Evolutionary conservation across 2,113 vertebrate genomes (phyloP).

Genomic region (Rhinopithecus roxellana): DNA sequence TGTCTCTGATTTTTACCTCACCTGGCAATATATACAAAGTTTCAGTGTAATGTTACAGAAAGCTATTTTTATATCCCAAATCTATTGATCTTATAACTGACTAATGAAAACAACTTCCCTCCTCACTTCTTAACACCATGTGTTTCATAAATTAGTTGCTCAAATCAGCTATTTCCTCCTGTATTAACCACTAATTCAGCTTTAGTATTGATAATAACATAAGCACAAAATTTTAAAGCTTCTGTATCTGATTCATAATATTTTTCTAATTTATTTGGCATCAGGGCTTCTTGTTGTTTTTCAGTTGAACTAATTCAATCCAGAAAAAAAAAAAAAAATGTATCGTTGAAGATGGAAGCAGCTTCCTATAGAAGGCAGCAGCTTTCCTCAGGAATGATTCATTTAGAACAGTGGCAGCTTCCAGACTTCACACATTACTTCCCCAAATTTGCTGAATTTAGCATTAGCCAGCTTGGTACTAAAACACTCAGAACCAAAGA

Average conservation of each 20-base stretch:
- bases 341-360: constrained; percentile 54
- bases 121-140: background rate
- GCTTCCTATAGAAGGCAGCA: constrained; percentile 57
- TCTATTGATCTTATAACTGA: background rate
- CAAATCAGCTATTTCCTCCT: background rate
- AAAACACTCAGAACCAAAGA: constrained; percentile 67
- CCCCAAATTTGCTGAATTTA: constrained; percentile 63
- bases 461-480: constrained; percentile 65
- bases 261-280: constrained; percentile 55
- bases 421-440: constrained; percentile 69
- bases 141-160: background rate
- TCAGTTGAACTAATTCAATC: constrained; percentile 60
- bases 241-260: constrained; percentile 59
- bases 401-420: constrained; percentile 69
- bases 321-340: background rate
- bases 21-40: background rate
- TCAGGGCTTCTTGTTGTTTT: constrained; percentile 31
- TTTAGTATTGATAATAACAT: background rate
- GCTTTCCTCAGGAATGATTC: constrained; percentile 53
- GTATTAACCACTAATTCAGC: background rate
- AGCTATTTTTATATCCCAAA: background rate
- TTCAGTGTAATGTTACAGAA: background rate
- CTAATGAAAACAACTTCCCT: background rate
- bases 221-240: constrained; percentile 11
- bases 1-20: background rate